Evolutionary conservation across 2,888 invertebrate genomes (phyloP), one percentile per base, ranked within the genome.

Genomic region (Baronia brevicornis): DNA sequence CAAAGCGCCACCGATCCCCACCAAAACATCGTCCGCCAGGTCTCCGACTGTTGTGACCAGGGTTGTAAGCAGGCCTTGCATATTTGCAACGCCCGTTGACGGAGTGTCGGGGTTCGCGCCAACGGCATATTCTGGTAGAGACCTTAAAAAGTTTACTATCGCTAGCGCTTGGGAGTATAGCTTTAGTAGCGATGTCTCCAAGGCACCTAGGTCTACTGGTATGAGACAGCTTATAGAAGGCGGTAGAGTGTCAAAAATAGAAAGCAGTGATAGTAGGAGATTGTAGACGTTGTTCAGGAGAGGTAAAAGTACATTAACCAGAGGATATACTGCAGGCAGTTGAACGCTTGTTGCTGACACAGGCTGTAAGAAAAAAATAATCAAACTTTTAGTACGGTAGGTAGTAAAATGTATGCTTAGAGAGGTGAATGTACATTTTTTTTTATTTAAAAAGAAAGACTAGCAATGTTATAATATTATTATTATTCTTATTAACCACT

Each of bases 241-340:
- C 0, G 82, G 82, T 0, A 84, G 56, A 0, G 80, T 78, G 41
- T 84, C 82, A 44, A 84, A 82, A 38, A 82, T 78, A 0, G 82
- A 82, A 0, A 84, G 63, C 0, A 84, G 62, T 0, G 82, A 79
- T 0, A 84, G 57, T 0, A 84, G 66, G 1, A 84, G 69, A 34
- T 82, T 84, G 57, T 84, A 84, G 0, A 84, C 84, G 54, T 82
- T 84, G 57, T 84, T 84, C 0, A 84, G 45, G 0, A 84, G 67
- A 0, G 82, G 82, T 0, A 82, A 58, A 0, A 84, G 63, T 3
- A 84, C 74, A 54, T 84, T 84, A 1, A 82, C 82, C 21, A 84
- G 46, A 0, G 82, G 84, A 35, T 82, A 82, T 0, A 82, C 82
- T 0, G 84, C 82, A 46, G 82, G 82, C 0, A 84, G 52, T 12